Conservation (phyloP, 2,113 vertebrate genomes). For the Pluvianellus socialis region DNA sequence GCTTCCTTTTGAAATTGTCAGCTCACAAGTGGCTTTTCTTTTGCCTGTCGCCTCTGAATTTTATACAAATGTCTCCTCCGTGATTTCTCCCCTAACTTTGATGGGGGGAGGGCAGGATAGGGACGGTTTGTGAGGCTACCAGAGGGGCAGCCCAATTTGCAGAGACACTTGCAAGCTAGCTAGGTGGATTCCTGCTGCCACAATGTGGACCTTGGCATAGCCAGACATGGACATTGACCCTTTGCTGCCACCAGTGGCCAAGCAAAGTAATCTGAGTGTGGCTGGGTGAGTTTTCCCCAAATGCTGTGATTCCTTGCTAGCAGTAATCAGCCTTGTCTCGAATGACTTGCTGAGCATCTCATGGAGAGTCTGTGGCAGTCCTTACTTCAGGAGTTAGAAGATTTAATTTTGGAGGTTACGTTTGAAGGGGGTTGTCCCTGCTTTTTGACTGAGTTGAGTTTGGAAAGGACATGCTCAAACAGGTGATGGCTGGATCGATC, state of each 20-base stretch:
- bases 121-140: neutral
- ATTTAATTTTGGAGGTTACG: neutral
- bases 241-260: neutral
- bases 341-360: neutral
- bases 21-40: neutral
- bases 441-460: neutral
- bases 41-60: neutral
- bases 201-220: accelerated
- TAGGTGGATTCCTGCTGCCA: neutral
- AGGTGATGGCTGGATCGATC: neutral
- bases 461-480: neutral
- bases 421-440: neutral
- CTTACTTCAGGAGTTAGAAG: neutral
- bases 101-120: accelerated
- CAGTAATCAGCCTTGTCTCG: neutral
- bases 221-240: neutral
- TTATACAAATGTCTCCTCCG: neutral
- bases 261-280: neutral
- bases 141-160: neutral
- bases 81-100: neutral
- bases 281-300: neutral
- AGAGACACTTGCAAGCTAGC: neutral
- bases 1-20: neutral
- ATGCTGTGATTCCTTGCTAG: neutral
- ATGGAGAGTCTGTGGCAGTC: neutral